Percentiles rank a stretch among this genome's conserved stretches.
These are phyloP conservation scores for Lamproptera curius DNA, from an alignment of 2,888 invertebrate species.

Conservation along the genomic window DNA sequence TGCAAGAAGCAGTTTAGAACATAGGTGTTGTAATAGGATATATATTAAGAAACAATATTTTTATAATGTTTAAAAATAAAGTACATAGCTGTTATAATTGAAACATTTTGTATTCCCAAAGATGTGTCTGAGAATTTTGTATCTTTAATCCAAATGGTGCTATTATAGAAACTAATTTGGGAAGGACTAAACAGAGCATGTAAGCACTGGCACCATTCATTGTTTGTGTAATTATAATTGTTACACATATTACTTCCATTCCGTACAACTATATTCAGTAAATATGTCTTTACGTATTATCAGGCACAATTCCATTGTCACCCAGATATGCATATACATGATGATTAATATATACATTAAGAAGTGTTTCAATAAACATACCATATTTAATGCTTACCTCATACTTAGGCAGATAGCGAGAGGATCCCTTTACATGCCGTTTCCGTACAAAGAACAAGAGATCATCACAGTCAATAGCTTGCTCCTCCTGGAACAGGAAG, in stretches of 20 bases:
- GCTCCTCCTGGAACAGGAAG: conserved; percentile 93
- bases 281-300: background rate
- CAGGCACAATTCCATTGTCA: background rate
- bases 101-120: conserved; percentile 62
- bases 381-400: conserved; percentile 80
- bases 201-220: conserved; percentile 12
- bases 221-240: background rate
- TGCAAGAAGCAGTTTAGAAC: conserved; percentile 27
- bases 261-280: background rate
- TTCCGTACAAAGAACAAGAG: conserved; percentile 97
- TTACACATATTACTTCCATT: background rate
- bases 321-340: background rate
- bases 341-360: too few relatives aligned
- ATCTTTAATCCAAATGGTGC: conserved; percentile 67
- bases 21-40: conserved; percentile 51
- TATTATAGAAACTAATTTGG: conserved; percentile 45
- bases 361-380: too few relatives aligned
- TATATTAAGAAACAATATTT: conserved; percentile 71
- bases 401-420: conserved; percentile 92
- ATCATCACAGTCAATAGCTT: conserved; percentile 95
- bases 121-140: conserved; percentile 44
- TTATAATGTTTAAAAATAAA: conserved; percentile 73
- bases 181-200: conserved; percentile 3
- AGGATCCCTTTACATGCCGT: conserved; percentile 92
- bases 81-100: conserved; percentile 65